A percentile compares a stretch with the other conserved stretches of the same genome.
phyloP scores from a whole-genome alignment of 2,797 vertebrate genomes.

The Podargus strigoides region DNA sequence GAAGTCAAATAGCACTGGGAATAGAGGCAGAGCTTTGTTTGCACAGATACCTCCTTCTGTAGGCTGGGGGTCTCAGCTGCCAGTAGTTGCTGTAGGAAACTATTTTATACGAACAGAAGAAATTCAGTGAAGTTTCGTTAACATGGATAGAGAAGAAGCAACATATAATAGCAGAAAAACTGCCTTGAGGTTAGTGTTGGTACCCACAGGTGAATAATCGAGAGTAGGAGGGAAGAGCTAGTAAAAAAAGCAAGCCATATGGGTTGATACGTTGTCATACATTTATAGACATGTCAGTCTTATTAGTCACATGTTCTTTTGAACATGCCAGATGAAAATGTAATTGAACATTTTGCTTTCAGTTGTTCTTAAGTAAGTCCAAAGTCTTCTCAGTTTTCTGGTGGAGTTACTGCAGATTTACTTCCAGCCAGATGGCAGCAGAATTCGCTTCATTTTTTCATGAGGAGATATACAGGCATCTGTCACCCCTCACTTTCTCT shows the following conservation, averaged over 20 bases:
- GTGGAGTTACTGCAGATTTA: background rate
- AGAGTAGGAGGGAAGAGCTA: background rate
- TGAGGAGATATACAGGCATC: slow-evolving; percentile 11
- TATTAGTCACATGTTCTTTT: slow-evolving; percentile 31
- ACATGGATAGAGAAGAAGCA: background rate
- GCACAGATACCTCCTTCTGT: background rate
- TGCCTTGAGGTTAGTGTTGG: background rate
- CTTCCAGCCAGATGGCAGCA: background rate
- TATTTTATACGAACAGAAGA: background rate
- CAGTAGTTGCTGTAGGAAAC: background rate
- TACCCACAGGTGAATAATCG: background rate
- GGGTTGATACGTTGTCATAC: background rate
- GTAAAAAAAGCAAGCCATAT: background rate
- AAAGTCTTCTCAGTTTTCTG: background rate
- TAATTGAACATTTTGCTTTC: background rate
- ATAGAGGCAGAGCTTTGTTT: background rate
- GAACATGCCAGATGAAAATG: background rate
- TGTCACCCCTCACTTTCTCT: background rate
- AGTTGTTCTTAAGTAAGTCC: background rate
- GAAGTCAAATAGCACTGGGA: background rate
- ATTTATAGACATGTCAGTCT: slow-evolving; percentile 1
- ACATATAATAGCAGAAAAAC: background rate
- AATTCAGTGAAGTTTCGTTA: background rate
- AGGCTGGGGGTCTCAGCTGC: background rate
- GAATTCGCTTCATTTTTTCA: slow-evolving; percentile 4